Evolutionary conservation across 2,888 invertebrate genomes (phyloP).

Genomic region (Abrostola tripartita): DNA sequence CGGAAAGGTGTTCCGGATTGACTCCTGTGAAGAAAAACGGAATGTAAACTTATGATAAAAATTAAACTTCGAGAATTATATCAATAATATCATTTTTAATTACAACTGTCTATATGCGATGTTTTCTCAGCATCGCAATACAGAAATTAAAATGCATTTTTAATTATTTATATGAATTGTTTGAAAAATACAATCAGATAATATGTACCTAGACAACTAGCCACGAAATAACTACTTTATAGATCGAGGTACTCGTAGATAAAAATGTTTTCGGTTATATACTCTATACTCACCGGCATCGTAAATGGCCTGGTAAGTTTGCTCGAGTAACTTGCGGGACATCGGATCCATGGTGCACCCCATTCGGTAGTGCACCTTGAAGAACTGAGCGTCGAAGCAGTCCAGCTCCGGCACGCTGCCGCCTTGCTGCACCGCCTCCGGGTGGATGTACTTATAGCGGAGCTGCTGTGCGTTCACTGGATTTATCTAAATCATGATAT

Average conservation of each 20-base stretch:
- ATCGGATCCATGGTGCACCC: slow-evolving; percentile 59
- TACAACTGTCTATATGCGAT: too few relatives aligned
- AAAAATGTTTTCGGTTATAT: too few relatives aligned
- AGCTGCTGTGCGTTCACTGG: slow-evolving; percentile 90
- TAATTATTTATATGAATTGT: too few relatives aligned
- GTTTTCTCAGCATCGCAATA: too few relatives aligned
- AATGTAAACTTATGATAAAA: neutral
- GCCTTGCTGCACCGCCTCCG: slow-evolving; percentile 85
- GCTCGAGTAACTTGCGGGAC: slow-evolving; percentile 63
- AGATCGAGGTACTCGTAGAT: too few relatives aligned
- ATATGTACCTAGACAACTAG: too few relatives aligned
- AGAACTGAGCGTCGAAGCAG: slow-evolving; percentile 91
- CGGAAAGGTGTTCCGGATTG: slow-evolving; percentile 85
- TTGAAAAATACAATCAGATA: too few relatives aligned
- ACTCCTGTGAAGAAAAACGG: slow-evolving; percentile 68
- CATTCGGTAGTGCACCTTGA: slow-evolving; percentile 87
- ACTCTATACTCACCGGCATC: slow-evolving; percentile 58
- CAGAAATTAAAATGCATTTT: too few relatives aligned
- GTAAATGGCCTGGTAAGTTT: slow-evolving; percentile 65
- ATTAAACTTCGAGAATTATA: too few relatives aligned
- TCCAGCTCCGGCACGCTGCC: slow-evolving; percentile 89
- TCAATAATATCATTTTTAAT: too few relatives aligned
- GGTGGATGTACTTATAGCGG: slow-evolving; percentile 69
- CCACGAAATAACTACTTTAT: too few relatives aligned
- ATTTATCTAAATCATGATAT: slow-evolving; percentile 72